Percentiles rank a stretch among this genome's conserved stretches.
Conservation (phyloP, 1,140 invertebrate genomes). For the Calliphora vicina region DNA sequence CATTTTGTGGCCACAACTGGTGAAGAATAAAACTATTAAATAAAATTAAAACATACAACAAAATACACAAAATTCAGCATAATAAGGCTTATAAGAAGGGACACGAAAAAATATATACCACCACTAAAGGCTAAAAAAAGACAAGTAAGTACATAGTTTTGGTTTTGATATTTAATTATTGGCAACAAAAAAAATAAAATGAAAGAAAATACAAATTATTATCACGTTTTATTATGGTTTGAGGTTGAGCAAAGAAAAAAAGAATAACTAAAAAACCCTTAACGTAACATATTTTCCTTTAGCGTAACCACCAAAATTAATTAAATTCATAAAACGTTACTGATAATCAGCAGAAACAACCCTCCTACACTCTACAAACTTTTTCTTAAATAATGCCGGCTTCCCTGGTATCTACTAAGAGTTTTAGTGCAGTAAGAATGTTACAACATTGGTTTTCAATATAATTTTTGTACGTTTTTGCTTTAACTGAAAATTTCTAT, state of each 20-base stretch:
- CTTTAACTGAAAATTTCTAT: too few relatives aligned
- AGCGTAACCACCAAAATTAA: slow-evolving; percentile 28
- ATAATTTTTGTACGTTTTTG: background rate
- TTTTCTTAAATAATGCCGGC: too few relatives aligned
- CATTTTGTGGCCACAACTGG: slow-evolving; percentile 27
- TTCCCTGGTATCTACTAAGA: too few relatives aligned
- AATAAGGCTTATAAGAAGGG: background rate
- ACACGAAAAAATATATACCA: background rate
- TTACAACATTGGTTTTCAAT: background rate
- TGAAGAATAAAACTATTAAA: background rate
- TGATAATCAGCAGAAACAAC: background rate
- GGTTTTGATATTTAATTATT: background rate
- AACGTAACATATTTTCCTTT: background rate
- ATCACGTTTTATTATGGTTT: slow-evolving; percentile 25
- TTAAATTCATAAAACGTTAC: slow-evolving; percentile 30
- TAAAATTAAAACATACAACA: background rate
- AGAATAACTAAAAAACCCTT: background rate
- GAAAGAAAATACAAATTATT: background rate
- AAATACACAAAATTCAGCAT: background rate
- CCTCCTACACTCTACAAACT: background rate
- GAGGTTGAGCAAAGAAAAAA: background rate
- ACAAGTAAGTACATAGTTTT: background rate
- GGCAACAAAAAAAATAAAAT: background rate
- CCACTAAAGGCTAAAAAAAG: background rate
- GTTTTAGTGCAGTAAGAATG: background rate